Conservation (phyloP, 2,113 vertebrate genomes). For the Callionymus lyra region DNA sequence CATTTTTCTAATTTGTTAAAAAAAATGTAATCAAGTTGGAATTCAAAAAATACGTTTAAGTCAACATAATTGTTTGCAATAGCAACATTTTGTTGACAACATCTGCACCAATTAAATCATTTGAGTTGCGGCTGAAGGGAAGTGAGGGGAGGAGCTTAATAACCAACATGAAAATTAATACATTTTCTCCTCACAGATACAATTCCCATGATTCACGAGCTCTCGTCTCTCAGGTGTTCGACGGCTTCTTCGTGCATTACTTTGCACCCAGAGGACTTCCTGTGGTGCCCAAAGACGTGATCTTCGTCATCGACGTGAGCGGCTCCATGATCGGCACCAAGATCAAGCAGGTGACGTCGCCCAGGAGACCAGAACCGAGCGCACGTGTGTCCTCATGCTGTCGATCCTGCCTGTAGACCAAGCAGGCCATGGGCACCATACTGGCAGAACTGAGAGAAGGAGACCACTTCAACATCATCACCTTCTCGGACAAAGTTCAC, state of each 20-base stretch:
- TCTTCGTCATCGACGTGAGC: constrained; percentile 76
- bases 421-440: constrained; percentile 75
- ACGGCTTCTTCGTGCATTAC: constrained; percentile 75
- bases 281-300: constrained; percentile 70
- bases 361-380: background rate
- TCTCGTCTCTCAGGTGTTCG: constrained; percentile 59
- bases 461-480: constrained; percentile 79
- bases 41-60: too few relatives aligned
- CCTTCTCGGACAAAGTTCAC: constrained; percentile 74
- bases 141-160: too few relatives aligned
- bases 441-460: constrained; percentile 69
- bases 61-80: too few relatives aligned
- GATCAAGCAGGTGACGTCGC: constrained; percentile 71
- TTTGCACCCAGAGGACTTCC: constrained; percentile 73
- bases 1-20: too few relatives aligned
- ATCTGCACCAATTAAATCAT: too few relatives aligned
- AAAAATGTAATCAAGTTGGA: too few relatives aligned
- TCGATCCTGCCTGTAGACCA: constrained; percentile 63
- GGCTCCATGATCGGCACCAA: constrained; percentile 78
- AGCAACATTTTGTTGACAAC: too few relatives aligned
- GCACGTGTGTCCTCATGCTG: constrained; percentile 13
- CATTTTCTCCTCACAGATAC: too few relatives aligned
- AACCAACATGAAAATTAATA: too few relatives aligned
- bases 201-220: too few relatives aligned
- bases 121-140: too few relatives aligned